Evolutionary conservation across 2,113 vertebrate species (phyloP), one percentile per base, ranked within the genome.

Genomic region (Thalassoma bifasciatum): DNA sequence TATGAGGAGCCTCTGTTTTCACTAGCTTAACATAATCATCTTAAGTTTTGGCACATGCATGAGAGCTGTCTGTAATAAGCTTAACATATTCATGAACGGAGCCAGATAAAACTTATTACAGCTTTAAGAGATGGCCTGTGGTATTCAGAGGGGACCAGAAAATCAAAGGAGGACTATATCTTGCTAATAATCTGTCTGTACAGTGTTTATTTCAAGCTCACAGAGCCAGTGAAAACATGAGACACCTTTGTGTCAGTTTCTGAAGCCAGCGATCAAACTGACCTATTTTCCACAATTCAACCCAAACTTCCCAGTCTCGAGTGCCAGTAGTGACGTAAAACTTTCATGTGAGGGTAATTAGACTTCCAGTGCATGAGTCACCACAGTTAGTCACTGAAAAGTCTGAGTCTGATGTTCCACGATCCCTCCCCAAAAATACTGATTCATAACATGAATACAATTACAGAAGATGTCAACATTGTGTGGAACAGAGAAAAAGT

Each of bases 311-410:
- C 23, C 53, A 66, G 54, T 74, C 42, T 74, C 57, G 44, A 66
- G 44, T 23, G 64, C 59, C 58, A 16, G 10, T 47, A 46, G 44
- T 86, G 85, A 90, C 42, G 79, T 79, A 84, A 81, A 51, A 57
- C 38, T 65, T 86, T 87, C 82, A 90, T 79, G 60, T 76, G 87
- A 86, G 72, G 81, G 60, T 64, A 86, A 89, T 91, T 87, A 89
- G 51, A 64, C 72, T 84, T 82, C 19, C 26, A 12, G 4, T 49
- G 71, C 58, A 85, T 92, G 88, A 92, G 71, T 92, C 90, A 91
- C 44, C 47, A 49, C 80, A 63, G 65, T 87, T 74, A 84, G 75
- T 88, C 82, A 82, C 46, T 46, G 52, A 63, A 76, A 47, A 38
- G 40, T 77, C 79, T 86, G 79, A 86, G 79, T 19, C 62, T 16